A percentile compares a stretch with the other conserved stretches of the same genome.
These are phyloP conservation scores for Buphagus erythrorhynchus DNA, from an alignment of 2,797 vertebrate genomes.

Conservation along the genomic window DNA sequence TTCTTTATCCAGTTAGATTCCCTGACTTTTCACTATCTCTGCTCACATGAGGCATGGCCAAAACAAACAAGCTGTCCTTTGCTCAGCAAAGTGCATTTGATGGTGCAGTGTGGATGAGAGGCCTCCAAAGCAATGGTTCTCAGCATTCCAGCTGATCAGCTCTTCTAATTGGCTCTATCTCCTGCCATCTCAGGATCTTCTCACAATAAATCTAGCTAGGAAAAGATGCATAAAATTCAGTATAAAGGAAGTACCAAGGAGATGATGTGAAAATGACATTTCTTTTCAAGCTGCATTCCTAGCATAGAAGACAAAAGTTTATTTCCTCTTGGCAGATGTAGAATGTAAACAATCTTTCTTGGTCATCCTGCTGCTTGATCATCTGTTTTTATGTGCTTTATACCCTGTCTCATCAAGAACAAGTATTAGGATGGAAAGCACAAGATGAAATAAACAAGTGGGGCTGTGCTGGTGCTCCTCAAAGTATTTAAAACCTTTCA, in stretches of 20 bases:
- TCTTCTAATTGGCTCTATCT: not conserved
- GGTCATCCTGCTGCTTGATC: not conserved
- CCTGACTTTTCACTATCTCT: slow-evolving; percentile 5
- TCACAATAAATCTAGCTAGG: slow-evolving; percentile 21
- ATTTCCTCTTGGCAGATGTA: slow-evolving; percentile 49
- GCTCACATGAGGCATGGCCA: slow-evolving; percentile 32
- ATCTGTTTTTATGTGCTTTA: not conserved
- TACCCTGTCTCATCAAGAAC: not conserved
- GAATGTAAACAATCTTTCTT: slow-evolving; percentile 16
- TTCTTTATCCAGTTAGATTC: slow-evolving; percentile 40
- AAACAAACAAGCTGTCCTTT: slow-evolving; percentile 51
- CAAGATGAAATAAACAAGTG: not conserved
- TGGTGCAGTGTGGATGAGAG: not conserved
- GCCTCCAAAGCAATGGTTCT: slow-evolving; percentile 11
- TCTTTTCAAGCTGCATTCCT: slow-evolving; percentile 48
- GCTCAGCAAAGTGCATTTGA: slow-evolving; percentile 15
- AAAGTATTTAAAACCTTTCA: not conserved
- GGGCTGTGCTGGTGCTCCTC: not conserved
- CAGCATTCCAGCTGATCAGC: slow-evolving; percentile 39
- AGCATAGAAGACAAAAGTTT: slow-evolving; percentile 41
- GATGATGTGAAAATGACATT: slow-evolving; percentile 21
- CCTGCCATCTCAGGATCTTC: slow-evolving; percentile 18
- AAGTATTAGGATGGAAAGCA: not conserved
- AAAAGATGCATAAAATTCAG: not conserved
- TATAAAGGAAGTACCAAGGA: not conserved